Evolutionary conservation across 2,113 vertebrate genomes (phyloP).

Genomic region (Spea multiplicata): DNA sequence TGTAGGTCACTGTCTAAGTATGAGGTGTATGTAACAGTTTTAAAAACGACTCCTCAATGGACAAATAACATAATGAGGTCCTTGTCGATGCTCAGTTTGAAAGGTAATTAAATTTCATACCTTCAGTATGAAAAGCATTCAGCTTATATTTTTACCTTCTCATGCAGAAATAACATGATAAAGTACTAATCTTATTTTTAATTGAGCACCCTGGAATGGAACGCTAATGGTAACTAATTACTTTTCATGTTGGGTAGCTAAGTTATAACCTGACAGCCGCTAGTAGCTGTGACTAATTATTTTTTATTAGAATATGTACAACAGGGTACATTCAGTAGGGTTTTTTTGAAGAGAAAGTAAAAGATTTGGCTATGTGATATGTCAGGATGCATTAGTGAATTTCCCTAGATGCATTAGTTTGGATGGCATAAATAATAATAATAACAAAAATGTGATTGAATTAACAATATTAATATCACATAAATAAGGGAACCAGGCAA

Average conservation of each 20-base stretch:
- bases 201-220: constrained; percentile 42
- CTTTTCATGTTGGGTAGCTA: constrained; percentile 44
- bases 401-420: not conserved
- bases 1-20: too few relatives aligned
- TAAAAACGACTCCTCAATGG: constrained; percentile 29
- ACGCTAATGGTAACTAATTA: constrained; percentile 41
- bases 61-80: constrained; percentile 40
- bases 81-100: constrained; percentile 41
- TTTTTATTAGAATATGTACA: constrained; percentile 44
- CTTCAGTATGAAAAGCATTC: constrained; percentile 28
- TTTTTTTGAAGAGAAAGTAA: not conserved
- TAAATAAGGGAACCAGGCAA: not conserved
- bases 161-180: constrained; percentile 49
- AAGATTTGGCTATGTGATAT: not conserved
- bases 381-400: constrained; percentile 8
- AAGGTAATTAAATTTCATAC: constrained; percentile 44
- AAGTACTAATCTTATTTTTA: constrained; percentile 48
- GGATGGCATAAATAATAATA: not conserved
- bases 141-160: constrained; percentile 48
- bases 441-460: not conserved
- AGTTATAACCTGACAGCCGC: constrained; percentile 44
- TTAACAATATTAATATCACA: not conserved
- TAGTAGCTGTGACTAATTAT: constrained; percentile 49
- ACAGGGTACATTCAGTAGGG: constrained; percentile 16
- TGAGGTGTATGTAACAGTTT: constrained; percentile 21